These are phyloP conservation scores for Cataglyphis albicans DNA, from an alignment of 2,888 invertebrate species.

Conservation along the genomic window DNA sequence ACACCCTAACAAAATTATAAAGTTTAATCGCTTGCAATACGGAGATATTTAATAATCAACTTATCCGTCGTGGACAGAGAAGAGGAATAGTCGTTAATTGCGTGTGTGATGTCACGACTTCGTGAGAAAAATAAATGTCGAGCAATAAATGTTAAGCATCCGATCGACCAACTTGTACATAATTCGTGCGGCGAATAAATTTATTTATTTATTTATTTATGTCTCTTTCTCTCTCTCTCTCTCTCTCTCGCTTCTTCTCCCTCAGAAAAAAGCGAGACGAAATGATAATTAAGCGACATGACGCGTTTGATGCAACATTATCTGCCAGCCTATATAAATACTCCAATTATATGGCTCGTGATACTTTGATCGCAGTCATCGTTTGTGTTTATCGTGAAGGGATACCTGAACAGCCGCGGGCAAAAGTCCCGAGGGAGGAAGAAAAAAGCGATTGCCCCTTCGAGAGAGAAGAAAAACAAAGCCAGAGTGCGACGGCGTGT, in stretches of 20 bases:
- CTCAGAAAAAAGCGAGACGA: not conserved
- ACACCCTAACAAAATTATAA: slow-evolving; percentile 16
- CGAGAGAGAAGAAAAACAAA: slow-evolving; percentile 51
- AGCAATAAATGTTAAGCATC: slow-evolving; percentile 10
- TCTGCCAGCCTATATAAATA: slow-evolving; percentile 18
- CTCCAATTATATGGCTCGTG: slow-evolving; percentile 46
- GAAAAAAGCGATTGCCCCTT: slow-evolving; percentile 43
- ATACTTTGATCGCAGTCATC: slow-evolving; percentile 59
- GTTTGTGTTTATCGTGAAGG: slow-evolving; percentile 61
- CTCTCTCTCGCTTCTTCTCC: slow-evolving; percentile 36
- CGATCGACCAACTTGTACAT: slow-evolving; percentile 16
- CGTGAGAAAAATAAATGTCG: slow-evolving; percentile 49
- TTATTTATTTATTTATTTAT: slow-evolving; percentile 27
- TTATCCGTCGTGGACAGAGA: slow-evolving; percentile 36
- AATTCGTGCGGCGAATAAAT: slow-evolving; percentile 9
- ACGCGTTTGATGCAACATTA: slow-evolving; percentile 34
- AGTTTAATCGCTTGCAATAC: slow-evolving; percentile 42
- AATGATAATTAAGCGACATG: slow-evolving; percentile 43
- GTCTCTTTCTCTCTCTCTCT: slow-evolving; percentile 19
- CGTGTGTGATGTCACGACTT: slow-evolving; percentile 45
- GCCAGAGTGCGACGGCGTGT: slow-evolving; percentile 48
- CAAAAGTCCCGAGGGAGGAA: slow-evolving; percentile 42
- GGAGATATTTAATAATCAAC: slow-evolving; percentile 46
- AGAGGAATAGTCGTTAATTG: slow-evolving; percentile 42
- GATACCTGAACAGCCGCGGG: slow-evolving; percentile 57